Evolutionary conservation across 2,113 vertebrate genomes (phyloP), one percentile per base, ranked within the genome.

Genomic region (Bubalus kerabau): DNA sequence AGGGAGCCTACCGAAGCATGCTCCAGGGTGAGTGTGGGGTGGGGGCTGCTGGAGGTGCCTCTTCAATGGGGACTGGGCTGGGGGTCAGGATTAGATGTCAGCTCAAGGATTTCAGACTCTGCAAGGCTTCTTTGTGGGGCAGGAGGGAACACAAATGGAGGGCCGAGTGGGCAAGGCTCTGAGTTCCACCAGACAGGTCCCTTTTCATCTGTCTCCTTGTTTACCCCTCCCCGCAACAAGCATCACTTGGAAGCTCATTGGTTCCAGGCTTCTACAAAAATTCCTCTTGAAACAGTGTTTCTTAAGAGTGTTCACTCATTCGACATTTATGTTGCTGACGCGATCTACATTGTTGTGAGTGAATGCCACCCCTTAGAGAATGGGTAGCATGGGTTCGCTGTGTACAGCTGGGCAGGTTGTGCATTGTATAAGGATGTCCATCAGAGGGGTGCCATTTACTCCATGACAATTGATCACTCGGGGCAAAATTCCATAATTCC

Each of bases 1-100:
- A 99, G 98, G 99, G 99, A 0, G 99, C 99, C 56, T 99, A 99
- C 98, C 99, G 99, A 36, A 99, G 99, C 99, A 99, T 99, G 99
- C 98, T 99, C 7, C 99, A 99, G 99, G 99, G 99, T 99, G 98
- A 97, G 98, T 76, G 85, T 4, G 26, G 50, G 50, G 10, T 52
- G 0, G 23, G 36, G 83, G 59, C 28, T 7, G 11, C 28, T 59
- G 86, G 3, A 17, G 60, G 19, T 1, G 6, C 9, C 56, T 21
- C 40, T 84, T 15, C 32, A 2, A 12, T 5, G 3, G 48, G 23
- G 28, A 5, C 12, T 1, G 2, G 21, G 16, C 16, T 12, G 7
- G 87, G 87, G 13, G 16, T 28, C 32, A 23, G 46, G 76, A 46
- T 76, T 23, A 32, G 43, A 30, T 12, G 6, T 32, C 60, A 13